A percentile compares a stretch with the other conserved stretches of the same genome.
phyloP scores from a whole-genome alignment of 2,113 vertebrate genomes.

The Pholis gunnellus region DNA sequence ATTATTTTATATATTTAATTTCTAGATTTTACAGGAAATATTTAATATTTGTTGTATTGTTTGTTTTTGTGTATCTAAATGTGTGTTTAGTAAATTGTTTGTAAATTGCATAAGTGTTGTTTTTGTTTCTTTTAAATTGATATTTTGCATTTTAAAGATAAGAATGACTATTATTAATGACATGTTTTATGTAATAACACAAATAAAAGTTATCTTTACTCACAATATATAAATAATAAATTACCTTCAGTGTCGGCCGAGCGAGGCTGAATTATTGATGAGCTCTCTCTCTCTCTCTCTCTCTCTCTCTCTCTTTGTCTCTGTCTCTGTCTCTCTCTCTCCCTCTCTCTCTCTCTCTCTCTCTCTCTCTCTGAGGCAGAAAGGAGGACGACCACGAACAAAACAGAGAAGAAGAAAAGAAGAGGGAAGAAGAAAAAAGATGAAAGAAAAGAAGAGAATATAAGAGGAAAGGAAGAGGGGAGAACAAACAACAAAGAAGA shows the following conservation, averaged over 20 bases:
- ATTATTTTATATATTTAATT: neutral
- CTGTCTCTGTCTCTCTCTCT: neutral
- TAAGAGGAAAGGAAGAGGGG: neutral
- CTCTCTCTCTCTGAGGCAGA: neutral
- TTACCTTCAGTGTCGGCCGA: neutral
- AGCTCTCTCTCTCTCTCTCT: neutral
- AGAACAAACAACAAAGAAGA: neutral
- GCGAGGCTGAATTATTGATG: conserved; percentile 64
- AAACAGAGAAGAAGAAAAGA: neutral
- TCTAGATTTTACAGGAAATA: neutral
- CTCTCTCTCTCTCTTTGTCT: neutral
- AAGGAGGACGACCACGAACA: neutral
- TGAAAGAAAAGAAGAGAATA: neutral
- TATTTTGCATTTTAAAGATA: neutral
- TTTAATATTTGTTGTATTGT: neutral
- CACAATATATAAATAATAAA: neutral
- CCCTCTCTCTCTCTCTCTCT: neutral
- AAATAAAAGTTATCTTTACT: neutral
- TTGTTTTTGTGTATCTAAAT: neutral
- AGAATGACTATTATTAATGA: neutral
- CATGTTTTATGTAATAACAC: neutral
- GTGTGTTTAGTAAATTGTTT: neutral
- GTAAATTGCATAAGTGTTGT: neutral
- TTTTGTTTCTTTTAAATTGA: neutral
- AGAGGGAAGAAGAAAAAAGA: neutral